Conservation (phyloP, 92 coral and sea anemone species). For the Parazoanthus darwini region DNA sequence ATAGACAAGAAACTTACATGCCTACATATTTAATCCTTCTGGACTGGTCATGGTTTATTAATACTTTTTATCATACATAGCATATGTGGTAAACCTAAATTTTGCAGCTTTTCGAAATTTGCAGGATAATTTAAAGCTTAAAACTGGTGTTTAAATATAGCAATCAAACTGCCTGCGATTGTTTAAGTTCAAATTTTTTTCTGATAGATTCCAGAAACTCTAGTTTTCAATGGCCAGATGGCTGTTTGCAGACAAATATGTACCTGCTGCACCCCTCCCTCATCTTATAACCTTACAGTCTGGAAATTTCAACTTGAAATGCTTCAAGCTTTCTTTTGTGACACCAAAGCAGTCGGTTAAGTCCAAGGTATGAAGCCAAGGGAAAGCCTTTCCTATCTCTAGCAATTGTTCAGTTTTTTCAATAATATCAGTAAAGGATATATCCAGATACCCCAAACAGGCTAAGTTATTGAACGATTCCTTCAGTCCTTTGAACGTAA, state of each 20-base stretch:
- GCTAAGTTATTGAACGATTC: slow-evolving; percentile 73
- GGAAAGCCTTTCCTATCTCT: slow-evolving; percentile 81
- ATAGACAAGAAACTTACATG: neutral
- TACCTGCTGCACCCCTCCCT: slow-evolving; percentile 4
- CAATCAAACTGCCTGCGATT: neutral
- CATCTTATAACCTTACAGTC: slow-evolving; percentile 71
- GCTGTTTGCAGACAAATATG: neutral
- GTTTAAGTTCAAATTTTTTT: neutral
- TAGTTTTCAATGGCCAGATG: neutral
- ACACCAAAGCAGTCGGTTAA: slow-evolving; percentile 84
- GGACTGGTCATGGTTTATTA: slow-evolving; percentile 29
- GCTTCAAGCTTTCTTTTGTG: slow-evolving; percentile 62
- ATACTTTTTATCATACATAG: neutral
- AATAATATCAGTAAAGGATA: slow-evolving; percentile 90
- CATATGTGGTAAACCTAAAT: neutral
- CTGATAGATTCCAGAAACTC: neutral
- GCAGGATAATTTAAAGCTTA: neutral
- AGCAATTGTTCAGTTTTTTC: slow-evolving; percentile 76
- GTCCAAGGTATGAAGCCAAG: slow-evolving; percentile 84
- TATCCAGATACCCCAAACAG: slow-evolving; percentile 81
- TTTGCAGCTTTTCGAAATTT: slow-evolving; percentile 21
- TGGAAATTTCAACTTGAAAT: slow-evolving; percentile 77
- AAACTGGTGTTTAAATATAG: neutral
- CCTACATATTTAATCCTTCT: slow-evolving; percentile 19
- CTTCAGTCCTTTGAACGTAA: slow-evolving; percentile 84